Base-by-base conservation (phyloP, 2,888 invertebrate genomes). In the Slavum lentiscoides region DNA sequence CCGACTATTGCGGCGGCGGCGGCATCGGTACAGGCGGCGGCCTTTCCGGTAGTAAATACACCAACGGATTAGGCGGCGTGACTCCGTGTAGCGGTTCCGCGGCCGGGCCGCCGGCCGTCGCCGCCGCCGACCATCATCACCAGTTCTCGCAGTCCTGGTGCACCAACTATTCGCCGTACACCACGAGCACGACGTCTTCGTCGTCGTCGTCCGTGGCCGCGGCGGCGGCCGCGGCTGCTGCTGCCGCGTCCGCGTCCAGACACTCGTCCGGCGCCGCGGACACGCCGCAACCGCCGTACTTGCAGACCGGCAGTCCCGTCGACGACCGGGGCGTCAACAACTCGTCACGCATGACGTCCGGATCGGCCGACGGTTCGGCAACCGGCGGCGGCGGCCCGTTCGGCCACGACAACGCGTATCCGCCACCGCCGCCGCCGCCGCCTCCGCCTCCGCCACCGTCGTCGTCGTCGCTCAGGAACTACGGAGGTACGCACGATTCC, bases 121-220 rank as follows among this genome's bases (percentile, higher is more conserved):
- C 85, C 68, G 86, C 85, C 68, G 86, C 88, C 53, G 89, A 89
- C 85, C 74, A 75, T 23, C 75, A 75, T 39, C 75, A 75, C 67
- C 89, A 89, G 49, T 87, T 89, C 74, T 89, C 88, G 66, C 88
- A 89, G 86, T 92, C 92, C 85, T 92, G 86, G 89, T 91, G 84
- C 84, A 92, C 93, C 89, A 92, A 92, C 87, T 93, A 93, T 85
- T 87, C 89, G 82, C 89, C 90, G 30, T 90, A 90, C 84, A 91
- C 84, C 89, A 89, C 84, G 87, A 87, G 84, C 86, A 88, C 49
- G 85, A 85, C 6, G 87, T 87, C 84, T 90, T 77, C 77, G 43
- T 77, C 73, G 0, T 67, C 72, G 70, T 68, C 75, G 55, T 67
- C 59, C 69, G 75, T 75, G 58, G 75, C 75, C 66, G 75, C 66